A percentile compares a stretch with the other conserved stretches of the same genome.
Evolutionary conservation across 1,140 invertebrate genomes (phyloP).

Genomic region (Drosophila neocordata): DNA sequence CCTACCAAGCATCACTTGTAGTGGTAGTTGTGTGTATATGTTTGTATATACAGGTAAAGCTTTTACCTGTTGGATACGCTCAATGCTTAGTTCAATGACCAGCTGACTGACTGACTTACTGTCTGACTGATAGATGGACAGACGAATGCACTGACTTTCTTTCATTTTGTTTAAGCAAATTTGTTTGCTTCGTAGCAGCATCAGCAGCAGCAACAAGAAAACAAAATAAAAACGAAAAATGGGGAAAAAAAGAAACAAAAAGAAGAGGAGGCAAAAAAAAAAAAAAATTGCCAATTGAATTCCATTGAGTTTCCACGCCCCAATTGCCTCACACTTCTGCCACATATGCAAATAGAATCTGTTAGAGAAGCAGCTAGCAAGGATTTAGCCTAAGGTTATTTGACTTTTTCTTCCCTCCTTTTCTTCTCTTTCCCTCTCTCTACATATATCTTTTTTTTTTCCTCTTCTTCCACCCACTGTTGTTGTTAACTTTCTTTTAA

Average conservation of each 20-base stretch:
- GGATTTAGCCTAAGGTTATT: conserved; percentile 68
- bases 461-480: neutral
- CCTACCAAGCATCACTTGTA: conserved; percentile 25
- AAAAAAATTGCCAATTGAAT: conserved; percentile 64
- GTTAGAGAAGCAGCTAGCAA: neutral
- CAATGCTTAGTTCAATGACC: neutral
- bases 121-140: neutral
- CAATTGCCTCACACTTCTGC: conserved; percentile 32
- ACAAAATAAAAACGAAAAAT: conserved; percentile 28
- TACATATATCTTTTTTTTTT: neutral
- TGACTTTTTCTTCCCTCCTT: conserved; percentile 29
- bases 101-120: neutral
- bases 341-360: conserved; percentile 68
- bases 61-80: conserved; percentile 41
- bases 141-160: conserved; percentile 7
- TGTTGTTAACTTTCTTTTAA: conserved; percentile 77
- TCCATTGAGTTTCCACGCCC: conserved; percentile 59
- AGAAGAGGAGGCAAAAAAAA: conserved; percentile 3
- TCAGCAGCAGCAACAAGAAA: conserved; percentile 29
- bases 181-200: conserved; percentile 68
- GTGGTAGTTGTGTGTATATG: neutral
- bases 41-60: conserved; percentile 19
- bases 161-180: conserved; percentile 60
- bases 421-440: neutral
- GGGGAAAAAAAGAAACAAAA: too few species aligned